Conservation (phyloP, 1,140 invertebrate genomes). For the Lepidurus apus region DNA sequence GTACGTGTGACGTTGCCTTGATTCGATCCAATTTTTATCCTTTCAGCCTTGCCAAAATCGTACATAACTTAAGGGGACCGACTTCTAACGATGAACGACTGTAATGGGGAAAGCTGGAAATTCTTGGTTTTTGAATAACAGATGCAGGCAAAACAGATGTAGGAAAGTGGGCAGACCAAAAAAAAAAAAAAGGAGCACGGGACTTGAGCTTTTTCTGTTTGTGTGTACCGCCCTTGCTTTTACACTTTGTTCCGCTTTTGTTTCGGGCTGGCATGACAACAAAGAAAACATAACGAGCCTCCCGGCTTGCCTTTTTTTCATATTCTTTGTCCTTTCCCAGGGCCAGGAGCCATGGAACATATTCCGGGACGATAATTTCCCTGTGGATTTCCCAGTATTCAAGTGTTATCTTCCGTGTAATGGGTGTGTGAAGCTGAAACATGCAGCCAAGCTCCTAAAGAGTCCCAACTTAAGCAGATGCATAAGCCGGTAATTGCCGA, state of each 20-base stretch:
- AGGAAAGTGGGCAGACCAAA: not conserved
- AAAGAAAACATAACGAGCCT: not conserved
- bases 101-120: not conserved
- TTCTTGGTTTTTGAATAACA: not conserved
- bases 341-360: not conserved
- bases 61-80: not conserved
- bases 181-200: not conserved
- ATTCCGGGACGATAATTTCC: conserved; percentile 13
- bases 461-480: not conserved
- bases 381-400: conserved; percentile 8
- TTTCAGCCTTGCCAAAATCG: not conserved
- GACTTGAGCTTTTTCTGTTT: not conserved
- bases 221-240: not conserved
- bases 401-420: conserved; percentile 22
- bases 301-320: not conserved
- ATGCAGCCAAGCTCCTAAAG: not conserved
- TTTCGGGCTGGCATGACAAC: not conserved
- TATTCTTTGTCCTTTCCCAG: not conserved
- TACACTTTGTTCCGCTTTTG: not conserved
- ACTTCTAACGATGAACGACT: not conserved
- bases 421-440: not conserved
- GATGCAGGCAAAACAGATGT: not conserved
- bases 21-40: not conserved
- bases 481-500: not conserved
- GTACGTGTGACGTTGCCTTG: not conserved